These are phyloP conservation scores for Drosophila kanapiae DNA, from an alignment of 1,140 invertebrate species.

Conservation along the genomic window DNA sequence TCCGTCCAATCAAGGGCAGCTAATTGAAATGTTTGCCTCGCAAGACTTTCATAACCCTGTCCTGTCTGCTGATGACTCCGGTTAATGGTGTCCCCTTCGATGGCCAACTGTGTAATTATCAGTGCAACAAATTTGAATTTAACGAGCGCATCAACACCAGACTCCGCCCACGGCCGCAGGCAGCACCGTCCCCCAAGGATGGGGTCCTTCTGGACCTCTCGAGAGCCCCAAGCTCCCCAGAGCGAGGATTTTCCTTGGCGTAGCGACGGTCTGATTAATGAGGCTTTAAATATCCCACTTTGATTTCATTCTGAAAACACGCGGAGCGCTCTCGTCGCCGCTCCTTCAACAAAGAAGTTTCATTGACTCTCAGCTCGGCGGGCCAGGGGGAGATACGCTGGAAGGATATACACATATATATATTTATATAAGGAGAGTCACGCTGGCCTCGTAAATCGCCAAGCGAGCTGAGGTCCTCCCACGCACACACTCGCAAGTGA, in stretches of 20 bases:
- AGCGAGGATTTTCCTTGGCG: constrained; percentile 28
- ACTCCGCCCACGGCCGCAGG: constrained; percentile 23
- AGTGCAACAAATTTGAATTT: constrained; percentile 79
- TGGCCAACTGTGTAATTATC: constrained; percentile 62
- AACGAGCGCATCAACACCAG: constrained; percentile 71
- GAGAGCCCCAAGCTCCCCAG: constrained; percentile 25
- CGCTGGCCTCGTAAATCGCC: constrained; percentile 57
- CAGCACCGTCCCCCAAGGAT: constrained; percentile 8
- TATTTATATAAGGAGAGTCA: constrained; percentile 7
- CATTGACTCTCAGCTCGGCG: constrained; percentile 75
- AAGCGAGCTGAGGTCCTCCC: constrained; percentile 41
- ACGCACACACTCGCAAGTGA: constrained; percentile 47
- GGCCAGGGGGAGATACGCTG: constrained; percentile 16
- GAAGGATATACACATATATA: constrained; percentile 14
- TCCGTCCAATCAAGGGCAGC: neutral
- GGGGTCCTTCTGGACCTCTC: constrained; percentile 37
- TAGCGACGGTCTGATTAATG: constrained; percentile 76
- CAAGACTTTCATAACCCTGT: constrained; percentile 23
- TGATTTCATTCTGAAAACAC: constrained; percentile 82
- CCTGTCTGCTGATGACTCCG: constrained; percentile 13
- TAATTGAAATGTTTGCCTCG: constrained; percentile 36
- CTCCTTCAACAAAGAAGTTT: constrained; percentile 76
- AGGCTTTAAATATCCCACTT: constrained; percentile 85
- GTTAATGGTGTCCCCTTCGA: constrained; percentile 17
- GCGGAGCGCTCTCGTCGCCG: constrained; percentile 49